These are phyloP conservation scores for Temnothorax rugatulus DNA, from an alignment of 2,888 invertebrate genomes.

Conservation along the genomic window DNA sequence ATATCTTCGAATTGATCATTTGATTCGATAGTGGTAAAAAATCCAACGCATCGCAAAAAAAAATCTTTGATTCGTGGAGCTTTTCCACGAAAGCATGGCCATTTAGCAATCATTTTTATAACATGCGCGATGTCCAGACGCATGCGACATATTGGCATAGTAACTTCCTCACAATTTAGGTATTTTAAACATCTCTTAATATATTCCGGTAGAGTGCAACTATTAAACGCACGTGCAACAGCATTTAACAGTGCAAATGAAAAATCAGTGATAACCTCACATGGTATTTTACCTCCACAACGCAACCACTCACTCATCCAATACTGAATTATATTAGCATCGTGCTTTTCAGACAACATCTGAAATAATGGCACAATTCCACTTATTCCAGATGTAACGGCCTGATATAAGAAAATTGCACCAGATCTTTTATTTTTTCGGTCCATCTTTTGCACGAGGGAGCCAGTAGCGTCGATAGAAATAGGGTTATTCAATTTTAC, in stretches of 20 bases:
- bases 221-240: constrained; percentile 18
- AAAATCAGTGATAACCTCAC: background rate
- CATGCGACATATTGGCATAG: background rate
- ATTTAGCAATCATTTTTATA: constrained; percentile 14
- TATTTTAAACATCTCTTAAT: background rate
- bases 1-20: background rate
- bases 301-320: constrained; percentile 22
- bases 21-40: background rate
- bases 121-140: background rate
- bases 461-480: constrained; percentile 2
- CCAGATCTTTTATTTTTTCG: background rate
- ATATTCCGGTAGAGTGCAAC: background rate
- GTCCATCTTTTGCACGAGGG: background rate
- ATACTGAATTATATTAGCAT: constrained; percentile 63
- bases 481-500: background rate
- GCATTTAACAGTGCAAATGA: constrained; percentile 28
- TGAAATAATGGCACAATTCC: constrained; percentile 10
- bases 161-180: background rate
- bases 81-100: background rate
- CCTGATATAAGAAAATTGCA: constrained; percentile 25
- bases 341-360: constrained; percentile 70
- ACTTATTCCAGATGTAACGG: constrained; percentile 4
- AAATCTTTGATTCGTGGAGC: constrained; percentile 20
- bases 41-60: background rate
- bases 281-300: background rate